phyloP scores from a whole-genome alignment of 1,140 invertebrate species.

The Venustaconcha ellipsiformis region DNA sequence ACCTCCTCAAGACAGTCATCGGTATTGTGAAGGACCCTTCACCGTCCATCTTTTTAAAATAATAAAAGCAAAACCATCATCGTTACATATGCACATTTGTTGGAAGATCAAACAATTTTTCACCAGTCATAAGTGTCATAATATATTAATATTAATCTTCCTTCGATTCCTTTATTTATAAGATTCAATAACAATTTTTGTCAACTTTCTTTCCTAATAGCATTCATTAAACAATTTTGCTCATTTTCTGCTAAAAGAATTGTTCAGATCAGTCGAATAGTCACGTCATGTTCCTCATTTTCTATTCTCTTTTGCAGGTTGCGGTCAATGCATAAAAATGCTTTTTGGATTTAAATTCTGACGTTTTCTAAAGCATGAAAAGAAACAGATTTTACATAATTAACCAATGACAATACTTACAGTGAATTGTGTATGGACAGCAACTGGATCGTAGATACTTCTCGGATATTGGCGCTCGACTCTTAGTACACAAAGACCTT shows the following conservation, averaged over 20 bases:
- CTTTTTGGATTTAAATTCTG: not conserved
- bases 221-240: too few relatives aligned
- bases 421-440: constrained; percentile 4
- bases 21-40: constrained; percentile 5
- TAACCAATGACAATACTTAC: not conserved
- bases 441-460: constrained; percentile 13
- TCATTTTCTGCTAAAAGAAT: too few relatives aligned
- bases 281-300: too few relatives aligned
- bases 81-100: not conserved
- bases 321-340: too few relatives aligned
- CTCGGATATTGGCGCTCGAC: not conserved
- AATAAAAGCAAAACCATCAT: too few relatives aligned
- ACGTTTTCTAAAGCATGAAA: too few relatives aligned
- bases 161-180: too few relatives aligned
- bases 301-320: too few relatives aligned
- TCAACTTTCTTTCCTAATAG: too few relatives aligned
- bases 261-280: too few relatives aligned
- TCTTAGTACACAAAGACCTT: constrained; percentile 9
- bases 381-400: not conserved
- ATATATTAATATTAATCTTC: too few relatives aligned
- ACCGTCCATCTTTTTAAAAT: constrained; percentile 12
- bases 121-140: not conserved
- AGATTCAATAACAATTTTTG: too few relatives aligned
- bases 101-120: not conserved
- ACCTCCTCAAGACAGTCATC: not conserved